Conservation (phyloP, 2,888 invertebrate species). For the Ceriagrion tenellum region DNA sequence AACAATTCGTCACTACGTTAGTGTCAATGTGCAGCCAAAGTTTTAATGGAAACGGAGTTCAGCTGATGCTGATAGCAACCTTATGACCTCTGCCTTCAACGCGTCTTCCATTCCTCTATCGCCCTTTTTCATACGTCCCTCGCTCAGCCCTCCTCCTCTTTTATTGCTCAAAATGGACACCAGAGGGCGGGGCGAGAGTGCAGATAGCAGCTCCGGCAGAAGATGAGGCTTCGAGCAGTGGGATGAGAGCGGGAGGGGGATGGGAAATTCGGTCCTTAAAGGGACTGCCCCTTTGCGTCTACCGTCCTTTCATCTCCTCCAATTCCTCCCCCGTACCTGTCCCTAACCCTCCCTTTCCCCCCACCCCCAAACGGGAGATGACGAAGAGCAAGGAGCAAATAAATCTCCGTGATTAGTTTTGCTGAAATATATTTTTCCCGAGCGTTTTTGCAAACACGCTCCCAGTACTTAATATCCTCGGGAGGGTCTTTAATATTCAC, state of each 20-base stretch:
- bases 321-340: neutral
- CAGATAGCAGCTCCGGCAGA: neutral
- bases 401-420: conserved; percentile 13
- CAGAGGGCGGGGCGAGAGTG: neutral
- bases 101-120: neutral
- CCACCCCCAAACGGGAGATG: conserved; percentile 49
- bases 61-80: neutral
- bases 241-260: too few relatives aligned
- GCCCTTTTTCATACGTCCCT: neutral
- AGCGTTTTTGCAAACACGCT: neutral
- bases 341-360: too few relatives aligned
- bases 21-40: neutral
- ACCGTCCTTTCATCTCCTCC: neutral
- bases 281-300: neutral
- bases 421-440: neutral
- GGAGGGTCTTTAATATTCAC: neutral
- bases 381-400: neutral
- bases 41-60: neutral
- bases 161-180: neutral
- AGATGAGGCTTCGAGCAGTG: neutral
- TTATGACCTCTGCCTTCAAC: neutral
- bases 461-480: neutral
- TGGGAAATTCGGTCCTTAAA: neutral
- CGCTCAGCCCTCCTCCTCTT: neutral
- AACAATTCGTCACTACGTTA: neutral